A percentile compares a stretch with the other conserved stretches of the same genome.
These are phyloP conservation scores for Sinohyriopsis cumingii DNA, from an alignment of 2,888 invertebrate genomes.

Conservation along the genomic window DNA sequence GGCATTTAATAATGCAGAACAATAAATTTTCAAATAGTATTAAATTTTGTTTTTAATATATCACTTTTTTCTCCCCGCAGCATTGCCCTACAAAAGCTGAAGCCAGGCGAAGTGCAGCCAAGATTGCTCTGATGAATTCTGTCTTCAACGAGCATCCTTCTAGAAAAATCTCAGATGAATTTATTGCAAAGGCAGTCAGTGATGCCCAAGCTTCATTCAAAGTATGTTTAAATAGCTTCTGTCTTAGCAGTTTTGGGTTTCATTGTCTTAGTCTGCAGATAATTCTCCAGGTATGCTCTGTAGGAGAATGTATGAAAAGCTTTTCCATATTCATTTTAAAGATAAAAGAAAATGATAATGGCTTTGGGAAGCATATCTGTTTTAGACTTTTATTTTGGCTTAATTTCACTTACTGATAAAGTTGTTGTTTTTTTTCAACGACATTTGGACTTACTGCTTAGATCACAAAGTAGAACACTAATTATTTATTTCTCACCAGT, in stretches of 20 bases:
- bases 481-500: too few relatives aligned
- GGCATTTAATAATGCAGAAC: too few relatives aligned
- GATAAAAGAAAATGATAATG: too few relatives aligned
- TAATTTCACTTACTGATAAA: too few relatives aligned
- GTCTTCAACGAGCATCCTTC: constrained; percentile 97
- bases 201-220: constrained; percentile 93
- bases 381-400: too few relatives aligned
- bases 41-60: too few relatives aligned
- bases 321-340: background rate
- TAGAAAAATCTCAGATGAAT: constrained; percentile 91
- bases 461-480: too few relatives aligned
- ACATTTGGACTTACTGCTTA: too few relatives aligned
- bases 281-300: background rate
- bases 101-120: constrained; percentile 93
- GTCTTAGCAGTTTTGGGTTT: constrained; percentile 38
- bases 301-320: too few relatives aligned
- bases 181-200: constrained; percentile 92
- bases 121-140: constrained; percentile 96
- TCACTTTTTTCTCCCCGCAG: constrained; percentile 71
- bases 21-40: too few relatives aligned
- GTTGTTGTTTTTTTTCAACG: too few relatives aligned
- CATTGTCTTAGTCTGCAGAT: background rate
- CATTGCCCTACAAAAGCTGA: constrained; percentile 96
- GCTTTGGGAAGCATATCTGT: background rate
- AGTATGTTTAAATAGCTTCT: constrained; percentile 72